A percentile compares a stretch with the other conserved stretches of the same genome.
Conservation (phyloP, 2,888 invertebrate genomes). For the Shargacucullia verbasci region DNA sequence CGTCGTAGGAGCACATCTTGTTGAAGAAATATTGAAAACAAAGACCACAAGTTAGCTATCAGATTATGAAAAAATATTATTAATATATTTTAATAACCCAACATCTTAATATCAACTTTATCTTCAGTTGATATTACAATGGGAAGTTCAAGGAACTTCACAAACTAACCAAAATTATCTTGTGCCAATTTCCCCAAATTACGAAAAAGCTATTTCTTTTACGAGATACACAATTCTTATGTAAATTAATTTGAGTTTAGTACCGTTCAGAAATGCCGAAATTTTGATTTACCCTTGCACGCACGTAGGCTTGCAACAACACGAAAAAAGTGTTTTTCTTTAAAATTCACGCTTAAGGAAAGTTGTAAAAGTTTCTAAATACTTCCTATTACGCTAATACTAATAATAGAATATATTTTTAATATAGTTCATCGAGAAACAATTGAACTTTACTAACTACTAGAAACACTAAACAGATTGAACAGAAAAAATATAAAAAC, state of each 20-base stretch:
- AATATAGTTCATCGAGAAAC: too few species aligned
- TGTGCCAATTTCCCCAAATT: constrained; percentile 43
- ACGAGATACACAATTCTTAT: constrained; percentile 34
- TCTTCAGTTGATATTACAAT: background rate
- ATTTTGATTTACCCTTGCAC: constrained; percentile 58
- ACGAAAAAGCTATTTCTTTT: constrained; percentile 23
- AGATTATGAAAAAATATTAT: too few species aligned
- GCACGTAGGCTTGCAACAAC: constrained; percentile 44
- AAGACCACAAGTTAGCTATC: too few species aligned
- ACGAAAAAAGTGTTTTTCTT: constrained; percentile 18
- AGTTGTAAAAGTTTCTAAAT: too few species aligned
- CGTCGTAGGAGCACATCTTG: too few species aligned
- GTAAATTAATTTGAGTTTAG: constrained; percentile 50
- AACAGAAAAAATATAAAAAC: too few species aligned
- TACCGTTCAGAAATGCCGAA: constrained; percentile 26
- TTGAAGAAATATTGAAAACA: too few species aligned
- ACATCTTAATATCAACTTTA: too few species aligned
- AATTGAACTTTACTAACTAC: too few species aligned
- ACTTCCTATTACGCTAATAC: constrained; percentile 1
- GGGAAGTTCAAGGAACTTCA: constrained; percentile 15
- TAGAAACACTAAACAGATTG: too few species aligned
- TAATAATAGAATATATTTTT: too few species aligned
- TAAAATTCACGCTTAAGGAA: background rate
- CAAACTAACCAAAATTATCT: constrained; percentile 15
- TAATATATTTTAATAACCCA: too few species aligned